Evolutionary conservation across 2,888 invertebrate genomes (phyloP).

Genomic region (Rhagonycha lutea): DNA sequence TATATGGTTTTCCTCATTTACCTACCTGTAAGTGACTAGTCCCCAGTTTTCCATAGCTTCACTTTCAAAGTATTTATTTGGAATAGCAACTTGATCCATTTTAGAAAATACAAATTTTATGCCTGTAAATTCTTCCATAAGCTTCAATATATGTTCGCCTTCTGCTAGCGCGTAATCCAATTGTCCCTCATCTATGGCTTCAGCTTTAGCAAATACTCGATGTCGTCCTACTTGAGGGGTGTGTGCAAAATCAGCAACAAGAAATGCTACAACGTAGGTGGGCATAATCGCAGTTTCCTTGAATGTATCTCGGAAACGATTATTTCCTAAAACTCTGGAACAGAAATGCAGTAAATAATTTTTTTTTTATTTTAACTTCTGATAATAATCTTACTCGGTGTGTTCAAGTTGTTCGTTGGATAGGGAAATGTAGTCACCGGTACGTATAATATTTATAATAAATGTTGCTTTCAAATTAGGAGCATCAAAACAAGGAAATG

Average conservation of each 20-base stretch:
- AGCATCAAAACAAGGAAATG: slow-evolving; percentile 80
- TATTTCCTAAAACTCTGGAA: slow-evolving; percentile 16
- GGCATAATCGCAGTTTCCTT: slow-evolving; percentile 61
- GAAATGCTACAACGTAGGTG: slow-evolving; percentile 76
- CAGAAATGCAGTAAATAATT: background rate
- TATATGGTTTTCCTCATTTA: no score
- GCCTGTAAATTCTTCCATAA: slow-evolving; percentile 63
- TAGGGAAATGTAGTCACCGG: slow-evolving; percentile 11
- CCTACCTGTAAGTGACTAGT: slow-evolving; percentile 73
- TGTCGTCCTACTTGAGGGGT: slow-evolving; percentile 45
- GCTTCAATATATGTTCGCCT: slow-evolving; percentile 54
- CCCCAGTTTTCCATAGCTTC: slow-evolving; percentile 97
- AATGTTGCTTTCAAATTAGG: slow-evolving; percentile 52
- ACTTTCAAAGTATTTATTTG: slow-evolving; percentile 70
- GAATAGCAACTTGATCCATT: slow-evolving; percentile 79
- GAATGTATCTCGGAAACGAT: slow-evolving; percentile 9
- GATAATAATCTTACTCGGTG: slow-evolving; percentile 1
- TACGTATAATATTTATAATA: slow-evolving; percentile 50
- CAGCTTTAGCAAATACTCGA: slow-evolving; percentile 40
- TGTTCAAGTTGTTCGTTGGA: slow-evolving; percentile 18
- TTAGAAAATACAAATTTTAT: slow-evolving; percentile 60
- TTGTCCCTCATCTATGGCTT: slow-evolving; percentile 39
- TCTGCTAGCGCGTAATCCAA: slow-evolving; percentile 53
- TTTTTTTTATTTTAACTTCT: background rate
- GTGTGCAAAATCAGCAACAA: slow-evolving; percentile 63